phyloP scores from a whole-genome alignment of 2,888 invertebrate genomes.

The Drosophila anomalata region DNA sequence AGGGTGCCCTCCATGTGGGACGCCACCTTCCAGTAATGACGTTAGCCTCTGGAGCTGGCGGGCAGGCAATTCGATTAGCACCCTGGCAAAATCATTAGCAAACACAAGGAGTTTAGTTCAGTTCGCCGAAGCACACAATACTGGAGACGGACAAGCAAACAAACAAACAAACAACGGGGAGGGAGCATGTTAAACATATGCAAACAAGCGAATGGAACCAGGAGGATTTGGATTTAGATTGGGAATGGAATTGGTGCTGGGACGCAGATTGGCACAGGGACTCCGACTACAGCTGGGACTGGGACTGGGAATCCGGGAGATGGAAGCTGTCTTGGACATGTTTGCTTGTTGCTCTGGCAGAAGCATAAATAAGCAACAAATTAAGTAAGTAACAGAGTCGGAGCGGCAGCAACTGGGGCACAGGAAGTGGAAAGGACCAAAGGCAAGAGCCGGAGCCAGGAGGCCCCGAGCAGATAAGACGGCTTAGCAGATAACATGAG shows the following conservation, averaged over 20 bases:
- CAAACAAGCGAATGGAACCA: conserved; percentile 71
- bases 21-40: conserved; percentile 48
- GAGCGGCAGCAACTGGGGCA: background rate
- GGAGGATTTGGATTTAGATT: conserved; percentile 15
- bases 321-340: conserved; percentile 6
- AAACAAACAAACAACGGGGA: conserved; percentile 5
- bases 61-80: conserved; percentile 69
- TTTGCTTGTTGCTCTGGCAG: conserved; percentile 48
- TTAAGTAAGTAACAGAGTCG: conserved; percentile 78
- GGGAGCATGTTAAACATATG: conserved; percentile 71
- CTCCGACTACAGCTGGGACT: background rate
- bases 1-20: background rate
- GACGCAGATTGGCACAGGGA: background rate
- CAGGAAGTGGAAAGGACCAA: background rate
- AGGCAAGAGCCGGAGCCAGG: background rate
- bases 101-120: conserved; percentile 44
- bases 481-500: conserved; percentile 79
- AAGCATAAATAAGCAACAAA: conserved; percentile 74
- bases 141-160: conserved; percentile 6
- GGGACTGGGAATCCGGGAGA: background rate
- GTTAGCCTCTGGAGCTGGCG: conserved; percentile 58
- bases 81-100: conserved; percentile 72
- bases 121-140: conserved; percentile 27
- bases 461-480: conserved; percentile 61
- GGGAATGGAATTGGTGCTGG: conserved; percentile 11